phyloP scores from a whole-genome alignment of 2,797 vertebrate genomes.

The Myripristis jacobus region DNA sequence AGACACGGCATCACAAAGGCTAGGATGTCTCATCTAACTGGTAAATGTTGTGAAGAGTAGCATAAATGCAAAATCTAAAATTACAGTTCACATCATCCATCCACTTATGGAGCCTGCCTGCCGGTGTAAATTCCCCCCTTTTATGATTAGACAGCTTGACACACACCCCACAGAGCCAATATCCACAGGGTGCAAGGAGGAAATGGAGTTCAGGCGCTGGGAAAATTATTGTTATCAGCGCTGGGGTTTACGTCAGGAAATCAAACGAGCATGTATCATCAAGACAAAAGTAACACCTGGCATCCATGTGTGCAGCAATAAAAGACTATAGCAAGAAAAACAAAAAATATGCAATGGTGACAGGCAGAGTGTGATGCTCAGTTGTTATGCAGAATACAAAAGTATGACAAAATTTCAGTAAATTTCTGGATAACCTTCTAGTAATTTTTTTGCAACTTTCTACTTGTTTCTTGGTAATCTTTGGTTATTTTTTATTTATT shows the following conservation, averaged over 20 bases:
- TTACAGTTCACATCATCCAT: constrained; percentile 47
- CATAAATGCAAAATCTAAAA: constrained; percentile 55
- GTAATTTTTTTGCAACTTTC: no score
- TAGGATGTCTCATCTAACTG: constrained; percentile 51
- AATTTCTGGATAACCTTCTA: no score
- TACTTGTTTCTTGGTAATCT: no score
- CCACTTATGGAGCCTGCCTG: constrained; percentile 62
- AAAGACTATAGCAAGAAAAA: constrained; percentile 1
- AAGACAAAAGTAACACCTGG: constrained; percentile 63
- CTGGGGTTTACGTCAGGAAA: constrained; percentile 62
- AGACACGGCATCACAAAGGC: constrained; percentile 10
- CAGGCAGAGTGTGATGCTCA: neutral
- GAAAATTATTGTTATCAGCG: constrained; percentile 71
- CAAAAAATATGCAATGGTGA: neutral
- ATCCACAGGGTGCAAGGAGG: constrained; percentile 40
- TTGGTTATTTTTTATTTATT: no score
- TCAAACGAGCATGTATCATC: constrained; percentile 69
- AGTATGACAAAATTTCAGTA: no score
- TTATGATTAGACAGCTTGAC: constrained; percentile 58
- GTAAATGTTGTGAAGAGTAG: constrained; percentile 15
- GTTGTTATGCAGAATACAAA: neutral
- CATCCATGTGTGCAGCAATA: constrained; percentile 18
- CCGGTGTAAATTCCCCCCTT: constrained; percentile 34
- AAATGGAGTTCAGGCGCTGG: constrained; percentile 49
- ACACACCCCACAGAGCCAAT: constrained; percentile 39